Conservation (phyloP, 2,113 vertebrate genomes). For the Chamaea fasciata region DNA sequence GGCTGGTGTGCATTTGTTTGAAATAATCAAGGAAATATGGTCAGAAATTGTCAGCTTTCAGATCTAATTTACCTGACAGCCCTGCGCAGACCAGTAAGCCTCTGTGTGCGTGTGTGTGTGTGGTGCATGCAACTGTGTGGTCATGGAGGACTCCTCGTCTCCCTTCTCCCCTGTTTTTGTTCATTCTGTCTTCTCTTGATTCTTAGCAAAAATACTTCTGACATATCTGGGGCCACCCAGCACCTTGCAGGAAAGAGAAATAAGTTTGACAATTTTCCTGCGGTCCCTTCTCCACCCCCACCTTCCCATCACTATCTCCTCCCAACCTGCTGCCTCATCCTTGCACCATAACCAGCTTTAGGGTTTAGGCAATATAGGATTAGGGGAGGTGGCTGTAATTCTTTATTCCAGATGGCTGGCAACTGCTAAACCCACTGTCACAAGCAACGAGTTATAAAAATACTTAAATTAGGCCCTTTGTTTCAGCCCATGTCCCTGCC, state of each 20-base stretch:
- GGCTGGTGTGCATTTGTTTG: constrained; percentile 99
- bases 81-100: constrained; percentile 68
- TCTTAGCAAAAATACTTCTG: constrained; percentile 74
- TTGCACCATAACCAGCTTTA: constrained; percentile 77
- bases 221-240: constrained; percentile 75
- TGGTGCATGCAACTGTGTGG: constrained; percentile 36
- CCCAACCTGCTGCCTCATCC: constrained; percentile 69
- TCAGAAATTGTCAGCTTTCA: constrained; percentile 99
- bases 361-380: constrained; percentile 79
- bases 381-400: constrained; percentile 79
- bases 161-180: constrained; percentile 41
- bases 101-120: constrained; percentile 57
- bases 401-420: constrained; percentile 81
- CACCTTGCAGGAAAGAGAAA: constrained; percentile 54
- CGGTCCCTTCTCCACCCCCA: neutral
- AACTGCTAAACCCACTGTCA: constrained; percentile 71
- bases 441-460: constrained; percentile 70
- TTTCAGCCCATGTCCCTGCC: constrained; percentile 8
- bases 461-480: constrained; percentile 70
- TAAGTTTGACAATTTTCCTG: constrained; percentile 22
- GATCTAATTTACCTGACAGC: constrained; percentile 99
- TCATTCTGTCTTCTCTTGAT: neutral
- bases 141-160: constrained; percentile 55
- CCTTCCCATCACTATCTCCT: neutral
- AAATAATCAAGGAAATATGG: constrained; percentile 99